Base-by-base conservation (phyloP, 2,797 vertebrate genomes). In the Sorex maritimensis region DNA sequence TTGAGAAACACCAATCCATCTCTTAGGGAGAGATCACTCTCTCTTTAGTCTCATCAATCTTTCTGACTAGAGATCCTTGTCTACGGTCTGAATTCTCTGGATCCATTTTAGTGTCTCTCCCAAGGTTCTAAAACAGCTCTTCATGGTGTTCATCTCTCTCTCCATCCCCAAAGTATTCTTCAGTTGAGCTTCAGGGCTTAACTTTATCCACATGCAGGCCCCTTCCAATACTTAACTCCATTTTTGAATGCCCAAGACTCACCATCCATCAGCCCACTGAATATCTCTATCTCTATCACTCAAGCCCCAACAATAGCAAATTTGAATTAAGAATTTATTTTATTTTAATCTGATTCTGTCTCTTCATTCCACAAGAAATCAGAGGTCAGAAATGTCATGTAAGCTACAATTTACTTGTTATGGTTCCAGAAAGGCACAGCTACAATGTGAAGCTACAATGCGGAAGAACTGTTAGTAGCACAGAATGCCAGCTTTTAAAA, bases 321-420 rank as follows among this genome's bases (percentile, higher is more conserved):
- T 52, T 13, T 73, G 38, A 86, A 69, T 46, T 58, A 78, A 55
- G 58, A 82, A 67, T 79, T 69, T 75, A 49, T 52, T 52, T 84
- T 73, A 10, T 75, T 85, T 86, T 79, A 61, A 46, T 23, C 41
- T 80, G 61, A 12, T 61, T 46, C 11, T 68, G 0, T 63, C 14
- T 61, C 61, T 44, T 2, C 6, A 17, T 75, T 44, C 49, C 13
- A 38, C 1, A 28, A 28, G 41, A 34, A 34, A 69, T n/a, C 34
- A 41, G 34, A 88, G 68, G 34, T 82, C 52, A 34, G 61, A 6
- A 52, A 78, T 8, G 24, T 15, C 30, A 10, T 26, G 6, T 28
- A 23, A 46, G 68, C 6, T 15, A 73, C 69, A 63, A 58, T 81
- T 7, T 68, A 15, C 23, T 34, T 10, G 15, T 34, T 9, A 73